phyloP scores from a whole-genome alignment of 2,113 vertebrate genomes.

The Meleagris gallopavo region DNA sequence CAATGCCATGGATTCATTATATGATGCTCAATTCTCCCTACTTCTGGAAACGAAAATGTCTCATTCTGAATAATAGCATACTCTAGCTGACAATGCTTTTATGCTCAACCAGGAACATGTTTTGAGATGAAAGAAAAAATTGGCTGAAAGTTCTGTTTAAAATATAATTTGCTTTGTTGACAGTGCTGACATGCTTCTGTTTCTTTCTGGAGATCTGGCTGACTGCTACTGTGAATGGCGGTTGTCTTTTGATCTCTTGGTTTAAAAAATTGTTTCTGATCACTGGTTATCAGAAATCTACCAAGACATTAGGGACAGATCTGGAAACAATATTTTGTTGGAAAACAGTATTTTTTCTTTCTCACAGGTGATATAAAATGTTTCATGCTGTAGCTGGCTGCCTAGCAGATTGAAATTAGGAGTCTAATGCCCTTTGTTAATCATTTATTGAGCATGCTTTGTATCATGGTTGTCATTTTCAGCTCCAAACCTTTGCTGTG shows the following conservation, averaged over 20 bases:
- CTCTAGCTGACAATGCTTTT: not conserved
- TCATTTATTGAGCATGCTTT: not conserved
- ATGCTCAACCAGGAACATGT: not conserved
- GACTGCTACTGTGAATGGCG: not conserved
- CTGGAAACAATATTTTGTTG: not conserved
- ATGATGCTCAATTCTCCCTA: not conserved
- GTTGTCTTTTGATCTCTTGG: not conserved
- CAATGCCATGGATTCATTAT: not conserved
- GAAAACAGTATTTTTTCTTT: not conserved
- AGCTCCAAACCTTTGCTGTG: not conserved
- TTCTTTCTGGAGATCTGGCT: not conserved
- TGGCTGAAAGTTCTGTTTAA: not conserved
- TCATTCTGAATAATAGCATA: not conserved
- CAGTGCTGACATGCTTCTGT: not conserved
- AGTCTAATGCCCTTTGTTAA: not conserved
- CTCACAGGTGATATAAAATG: not conserved
- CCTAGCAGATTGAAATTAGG: not conserved
- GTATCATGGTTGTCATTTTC: not conserved
- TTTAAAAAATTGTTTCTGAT: not conserved
- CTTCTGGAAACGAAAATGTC: conserved; percentile 2
- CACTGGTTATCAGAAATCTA: not conserved
- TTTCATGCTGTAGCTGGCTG: not conserved
- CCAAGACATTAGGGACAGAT: not conserved
- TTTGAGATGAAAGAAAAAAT: not conserved
- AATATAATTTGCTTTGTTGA: not conserved